Evolutionary conservation across 30 jellyfish, hydroid and myxozoan species (phyloP).

Genomic region (Aurelia aurita): DNA sequence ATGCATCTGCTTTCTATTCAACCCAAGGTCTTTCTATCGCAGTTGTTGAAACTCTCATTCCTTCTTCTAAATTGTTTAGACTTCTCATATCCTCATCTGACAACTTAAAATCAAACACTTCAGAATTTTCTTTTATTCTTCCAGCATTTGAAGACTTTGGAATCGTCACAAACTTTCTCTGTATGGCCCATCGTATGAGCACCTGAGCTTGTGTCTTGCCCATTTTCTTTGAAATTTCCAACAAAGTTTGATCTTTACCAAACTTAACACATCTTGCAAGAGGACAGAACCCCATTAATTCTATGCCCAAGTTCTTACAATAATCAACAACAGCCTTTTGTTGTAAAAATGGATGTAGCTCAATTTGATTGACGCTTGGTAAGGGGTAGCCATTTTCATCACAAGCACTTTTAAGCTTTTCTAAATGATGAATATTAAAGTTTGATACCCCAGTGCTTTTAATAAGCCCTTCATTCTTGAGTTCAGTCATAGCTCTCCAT

Average conservation of each 20-base stretch:
- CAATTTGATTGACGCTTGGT: conserved; percentile 96
- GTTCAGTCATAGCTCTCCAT: conserved; percentile 87
- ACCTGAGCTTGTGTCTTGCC: conserved; percentile 84
- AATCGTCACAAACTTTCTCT: conserved; percentile 71
- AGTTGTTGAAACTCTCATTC: conserved; percentile 66
- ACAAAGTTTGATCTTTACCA: conserved; percentile 63
- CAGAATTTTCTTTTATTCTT: conserved; percentile 82
- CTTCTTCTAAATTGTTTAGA: conserved; percentile 71
- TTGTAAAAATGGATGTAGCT: conserved; percentile 93
- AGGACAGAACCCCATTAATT: conserved; percentile 96
- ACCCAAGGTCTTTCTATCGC: conserved; percentile 83
- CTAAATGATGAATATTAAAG: conserved; percentile 85
- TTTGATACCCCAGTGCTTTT: conserved; percentile 97
- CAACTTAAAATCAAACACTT: conserved; percentile 65
- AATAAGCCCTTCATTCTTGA: conserved; percentile 79
- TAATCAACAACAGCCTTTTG: conserved; percentile 74
- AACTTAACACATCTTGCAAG: conserved; percentile 84
- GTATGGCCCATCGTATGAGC: conserved; percentile 86
- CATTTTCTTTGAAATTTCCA: conserved; percentile 60
- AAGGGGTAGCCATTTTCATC: conserved; percentile 45
- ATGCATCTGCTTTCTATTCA: conserved; percentile 30
- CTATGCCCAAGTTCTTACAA: conserved; percentile 65
- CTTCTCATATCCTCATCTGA: conserved; percentile 73
- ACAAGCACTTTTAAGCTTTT: conserved; percentile 57
- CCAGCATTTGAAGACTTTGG: conserved; percentile 88